Evolutionary conservation across 2,797 vertebrate genomes (phyloP), one percentile per base, ranked within the genome.

Genomic region (Ptychobarbus kaznakovi): DNA sequence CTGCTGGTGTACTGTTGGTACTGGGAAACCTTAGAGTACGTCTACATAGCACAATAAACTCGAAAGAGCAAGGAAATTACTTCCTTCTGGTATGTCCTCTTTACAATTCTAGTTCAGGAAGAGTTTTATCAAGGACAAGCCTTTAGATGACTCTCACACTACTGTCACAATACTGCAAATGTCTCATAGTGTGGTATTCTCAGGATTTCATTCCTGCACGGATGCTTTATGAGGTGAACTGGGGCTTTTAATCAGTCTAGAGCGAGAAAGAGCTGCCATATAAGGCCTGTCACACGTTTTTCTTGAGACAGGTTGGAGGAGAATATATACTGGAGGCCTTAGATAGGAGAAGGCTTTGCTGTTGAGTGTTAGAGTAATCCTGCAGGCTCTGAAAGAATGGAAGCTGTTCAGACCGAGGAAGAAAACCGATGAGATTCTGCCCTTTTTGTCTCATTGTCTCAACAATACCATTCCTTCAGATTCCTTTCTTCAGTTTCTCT

Each of bases 341-440:
- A 78, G 83, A 76, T 44, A 78, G 65, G 35, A 58, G 49, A 44
- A 56, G 49, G 63, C 82, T 77, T 77, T 70, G 72, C 74, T 58
- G 18, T 79, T 72, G 38, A 84, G 63, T 44, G 63, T 77, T 77
- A 42, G 15, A 28, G 49, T 63, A 72, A 79, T 85, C 75, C 53
- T 38, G 53, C 38, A 46, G 75, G 53, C 15, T 49, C 51, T 25
- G 2, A 63, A 40, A 56, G 53, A 80, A 80, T 49, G 20, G 32
- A 78, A 58, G 20, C 35, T 44, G 35, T 32, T 16, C 25, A 79
- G 25, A 32, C 40, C 0, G 83, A 77, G 73, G n/a, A 51, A n/a
- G 25, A 77, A 77, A 83, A 68, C 32, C 22, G 6, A 56, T 66
- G 16, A 77, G 35, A 76, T 28, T 76, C 25, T 77, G 9, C 20